These are phyloP conservation scores for Delia radicum DNA, from an alignment of 1,140 invertebrate species.

Conservation along the genomic window DNA sequence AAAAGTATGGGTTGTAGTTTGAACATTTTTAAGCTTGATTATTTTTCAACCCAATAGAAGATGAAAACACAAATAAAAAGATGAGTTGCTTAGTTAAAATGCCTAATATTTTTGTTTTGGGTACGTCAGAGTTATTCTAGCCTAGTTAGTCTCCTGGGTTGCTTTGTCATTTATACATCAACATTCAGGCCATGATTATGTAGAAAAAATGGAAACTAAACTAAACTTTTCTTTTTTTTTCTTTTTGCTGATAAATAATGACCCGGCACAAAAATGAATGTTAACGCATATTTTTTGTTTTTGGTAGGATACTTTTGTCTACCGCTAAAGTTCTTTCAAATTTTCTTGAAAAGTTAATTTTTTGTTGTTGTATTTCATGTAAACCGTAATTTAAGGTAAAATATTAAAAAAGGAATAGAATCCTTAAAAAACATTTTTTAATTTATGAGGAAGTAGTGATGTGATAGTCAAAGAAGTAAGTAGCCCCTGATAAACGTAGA, in stretches of 20 bases:
- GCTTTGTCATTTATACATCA: conserved; percentile 16
- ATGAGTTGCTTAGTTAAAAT: conserved; percentile 15
- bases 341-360: too few relatives aligned
- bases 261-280: conserved; percentile 32
- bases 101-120: not conserved
- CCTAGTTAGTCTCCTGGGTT: conserved; percentile 11
- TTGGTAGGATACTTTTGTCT: too few relatives aligned
- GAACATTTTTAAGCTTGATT: conserved; percentile 7
- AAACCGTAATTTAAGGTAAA: too few relatives aligned
- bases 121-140: not conserved
- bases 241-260: conserved; percentile 45
- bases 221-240: not conserved
- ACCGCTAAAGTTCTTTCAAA: too few relatives aligned
- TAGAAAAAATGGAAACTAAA: not conserved
- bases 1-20: conserved; percentile 8
- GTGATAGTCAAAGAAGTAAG: too few relatives aligned
- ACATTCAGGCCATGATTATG: conserved; percentile 19
- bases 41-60: not conserved
- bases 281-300: conserved; percentile 13
- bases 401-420: too few relatives aligned
- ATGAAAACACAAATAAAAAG: not conserved
- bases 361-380: too few relatives aligned
- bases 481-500: too few relatives aligned
- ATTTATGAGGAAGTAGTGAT: too few relatives aligned
- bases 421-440: too few relatives aligned